Percentiles rank a stretch among this genome's conserved stretches.
phyloP scores from a whole-genome alignment of 1,140 invertebrate genomes.

The Pseudobourletiella spinata region DNA sequence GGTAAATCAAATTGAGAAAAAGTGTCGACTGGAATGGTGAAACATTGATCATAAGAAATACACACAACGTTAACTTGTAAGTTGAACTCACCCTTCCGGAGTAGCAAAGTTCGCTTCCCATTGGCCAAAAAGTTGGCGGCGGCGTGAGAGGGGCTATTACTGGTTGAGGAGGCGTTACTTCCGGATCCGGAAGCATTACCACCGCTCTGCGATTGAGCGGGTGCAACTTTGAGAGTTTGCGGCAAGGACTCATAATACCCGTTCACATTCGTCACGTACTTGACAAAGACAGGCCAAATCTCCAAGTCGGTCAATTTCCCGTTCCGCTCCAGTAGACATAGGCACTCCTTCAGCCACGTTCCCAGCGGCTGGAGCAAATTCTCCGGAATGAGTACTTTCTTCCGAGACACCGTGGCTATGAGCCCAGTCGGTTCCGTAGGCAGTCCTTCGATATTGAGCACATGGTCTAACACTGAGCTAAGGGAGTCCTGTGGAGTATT shows the following conservation, averaged over 20 bases:
- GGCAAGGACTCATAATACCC: slow-evolving; percentile 4
- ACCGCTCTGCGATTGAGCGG: background rate
- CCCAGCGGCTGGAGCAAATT: slow-evolving; percentile 28
- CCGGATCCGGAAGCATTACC: background rate
- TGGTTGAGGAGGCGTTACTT: background rate
- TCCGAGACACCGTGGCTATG: slow-evolving; percentile 12
- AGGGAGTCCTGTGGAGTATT: slow-evolving; percentile 19
- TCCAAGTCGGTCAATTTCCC: slow-evolving; percentile 32
- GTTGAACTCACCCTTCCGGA: slow-evolving; percentile 22
- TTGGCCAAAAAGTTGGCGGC: slow-evolving; percentile 20
- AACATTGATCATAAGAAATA: too few species aligned
- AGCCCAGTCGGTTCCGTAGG: slow-evolving; percentile 25
- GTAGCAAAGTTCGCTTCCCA: slow-evolving; percentile 22
- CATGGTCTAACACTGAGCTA: slow-evolving; percentile 26
- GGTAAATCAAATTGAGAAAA: too few species aligned
- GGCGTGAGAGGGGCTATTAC: slow-evolving; percentile 22
- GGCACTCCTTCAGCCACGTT: slow-evolving; percentile 30
- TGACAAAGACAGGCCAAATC: slow-evolving; percentile 26
- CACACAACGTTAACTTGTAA: too few species aligned
- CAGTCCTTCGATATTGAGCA: slow-evolving; percentile 28
- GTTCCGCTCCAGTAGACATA: slow-evolving; percentile 25
- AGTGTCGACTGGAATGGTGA: too few species aligned
- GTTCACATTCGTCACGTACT: slow-evolving; percentile 11
- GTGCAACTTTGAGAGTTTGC: background rate
- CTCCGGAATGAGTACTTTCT: slow-evolving; percentile 33